A percentile compares a stretch with the other conserved stretches of the same genome.
Conservation (phyloP, 2,797 vertebrate species). For the Silurus aristotelis region DNA sequence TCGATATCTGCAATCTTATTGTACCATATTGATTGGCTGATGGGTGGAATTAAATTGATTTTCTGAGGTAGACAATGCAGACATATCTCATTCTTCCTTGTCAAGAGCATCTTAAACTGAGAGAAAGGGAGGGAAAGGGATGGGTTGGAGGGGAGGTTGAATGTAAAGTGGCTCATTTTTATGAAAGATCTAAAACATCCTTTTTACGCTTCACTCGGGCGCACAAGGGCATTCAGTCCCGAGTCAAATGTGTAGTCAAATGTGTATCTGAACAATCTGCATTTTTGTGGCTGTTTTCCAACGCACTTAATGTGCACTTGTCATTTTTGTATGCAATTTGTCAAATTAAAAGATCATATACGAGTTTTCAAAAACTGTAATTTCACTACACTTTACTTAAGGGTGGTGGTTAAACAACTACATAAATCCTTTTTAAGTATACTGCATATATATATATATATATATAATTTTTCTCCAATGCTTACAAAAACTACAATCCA, state of each 20-base stretch:
- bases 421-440: neutral
- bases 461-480: neutral
- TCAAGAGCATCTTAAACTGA: constrained; percentile 67
- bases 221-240: constrained; percentile 20
- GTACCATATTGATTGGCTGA: constrained; percentile 79
- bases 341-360: neutral
- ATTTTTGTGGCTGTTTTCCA: constrained; percentile 5
- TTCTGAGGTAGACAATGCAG: constrained; percentile 85
- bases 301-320: constrained; percentile 9
- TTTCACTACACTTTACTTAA: neutral
- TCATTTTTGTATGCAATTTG: neutral
- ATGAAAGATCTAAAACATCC: constrained; percentile 42
- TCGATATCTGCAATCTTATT: constrained; percentile 74
- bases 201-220: constrained; percentile 24
- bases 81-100: constrained; percentile 76
- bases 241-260: constrained; percentile 14
- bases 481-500: neutral
- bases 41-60: constrained; percentile 76
- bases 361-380: neutral
- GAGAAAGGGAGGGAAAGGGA: constrained; percentile 17
- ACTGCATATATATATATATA: neutral
- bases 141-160: constrained; percentile 35
- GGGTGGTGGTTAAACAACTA: neutral
- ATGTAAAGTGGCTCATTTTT: constrained; percentile 68
- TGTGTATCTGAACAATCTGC: constrained; percentile 24